A percentile compares a stretch with the other conserved stretches of the same genome.
Evolutionary conservation across 2,113 vertebrate genomes (phyloP).

Genomic region (Sapajus apella): DNA sequence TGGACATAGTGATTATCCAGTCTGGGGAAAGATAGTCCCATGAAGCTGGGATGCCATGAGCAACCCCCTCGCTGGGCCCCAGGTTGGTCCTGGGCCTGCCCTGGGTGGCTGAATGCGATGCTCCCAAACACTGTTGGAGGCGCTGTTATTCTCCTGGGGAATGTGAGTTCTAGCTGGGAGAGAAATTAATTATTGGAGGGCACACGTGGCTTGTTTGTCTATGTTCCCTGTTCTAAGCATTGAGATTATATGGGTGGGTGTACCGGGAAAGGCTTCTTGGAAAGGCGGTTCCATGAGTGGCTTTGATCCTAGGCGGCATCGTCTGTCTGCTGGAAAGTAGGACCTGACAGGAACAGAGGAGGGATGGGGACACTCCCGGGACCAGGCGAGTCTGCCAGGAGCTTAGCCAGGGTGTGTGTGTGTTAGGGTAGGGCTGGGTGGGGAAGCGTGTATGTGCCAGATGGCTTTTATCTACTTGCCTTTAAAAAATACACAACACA

Average conservation of each 20-base stretch:
- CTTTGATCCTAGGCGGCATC: fast-evolving
- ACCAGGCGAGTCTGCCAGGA: background rate
- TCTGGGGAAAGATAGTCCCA: background rate
- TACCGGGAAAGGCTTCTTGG: background rate
- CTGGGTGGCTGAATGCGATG: fast-evolving
- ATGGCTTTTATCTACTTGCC: background rate
- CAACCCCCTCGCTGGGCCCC: background rate
- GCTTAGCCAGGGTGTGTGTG: fast-evolving
- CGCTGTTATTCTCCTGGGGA: fast-evolving
- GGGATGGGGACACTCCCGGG: fast-evolving
- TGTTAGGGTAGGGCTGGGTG: background rate
- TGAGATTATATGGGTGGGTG: fast-evolving
- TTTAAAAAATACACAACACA: background rate
- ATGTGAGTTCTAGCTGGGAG: background rate
- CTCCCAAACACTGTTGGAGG: background rate
- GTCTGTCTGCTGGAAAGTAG: background rate
- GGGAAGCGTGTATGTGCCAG: background rate
- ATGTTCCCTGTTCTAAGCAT: fast-evolving
- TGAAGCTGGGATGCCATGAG: fast-evolving
- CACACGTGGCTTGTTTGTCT: fast-evolving
- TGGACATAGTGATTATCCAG: fast-evolving
- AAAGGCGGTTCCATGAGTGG: fast-evolving
- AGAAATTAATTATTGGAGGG: fast-evolving
- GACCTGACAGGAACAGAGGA: background rate
- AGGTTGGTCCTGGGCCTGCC: background rate